Evolutionary conservation across 2,888 invertebrate species (phyloP).

Genomic region (Conomelus anceps): DNA sequence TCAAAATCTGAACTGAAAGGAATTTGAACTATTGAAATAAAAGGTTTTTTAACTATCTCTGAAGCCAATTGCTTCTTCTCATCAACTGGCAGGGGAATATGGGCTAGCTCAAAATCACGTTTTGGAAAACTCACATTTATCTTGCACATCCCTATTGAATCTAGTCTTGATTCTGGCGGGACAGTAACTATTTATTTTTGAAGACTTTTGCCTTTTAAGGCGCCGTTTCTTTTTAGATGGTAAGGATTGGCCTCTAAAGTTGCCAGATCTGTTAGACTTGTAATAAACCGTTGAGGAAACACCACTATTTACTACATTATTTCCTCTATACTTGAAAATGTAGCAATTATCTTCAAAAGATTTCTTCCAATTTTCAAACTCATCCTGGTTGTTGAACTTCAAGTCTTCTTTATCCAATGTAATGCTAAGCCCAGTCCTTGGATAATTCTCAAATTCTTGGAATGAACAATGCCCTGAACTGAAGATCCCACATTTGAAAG

Average conservation of each 20-base stretch:
- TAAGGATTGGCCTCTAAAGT: no score
- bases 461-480: not conserved
- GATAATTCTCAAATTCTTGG: not conserved
- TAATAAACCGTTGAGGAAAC: not conserved
- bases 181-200: not conserved
- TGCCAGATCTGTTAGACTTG: not conserved
- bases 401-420: not conserved
- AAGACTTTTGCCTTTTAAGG: not conserved
- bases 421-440: not conserved
- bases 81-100: slow-evolving; percentile 1
- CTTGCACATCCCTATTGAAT: not conserved
- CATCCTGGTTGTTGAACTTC: not conserved
- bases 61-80: not conserved
- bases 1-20: no score
- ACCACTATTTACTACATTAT: not conserved
- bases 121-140: not conserved
- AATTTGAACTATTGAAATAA: no score
- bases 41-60: not conserved
- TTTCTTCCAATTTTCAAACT: not conserved
- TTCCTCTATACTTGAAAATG: not conserved
- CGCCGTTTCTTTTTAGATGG: not conserved
- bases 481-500: not conserved
- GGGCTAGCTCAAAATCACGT: not conserved
- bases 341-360: not conserved
- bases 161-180: not conserved